Conservation (phyloP, 2,888 invertebrate species). For the Nomada fucata region DNA sequence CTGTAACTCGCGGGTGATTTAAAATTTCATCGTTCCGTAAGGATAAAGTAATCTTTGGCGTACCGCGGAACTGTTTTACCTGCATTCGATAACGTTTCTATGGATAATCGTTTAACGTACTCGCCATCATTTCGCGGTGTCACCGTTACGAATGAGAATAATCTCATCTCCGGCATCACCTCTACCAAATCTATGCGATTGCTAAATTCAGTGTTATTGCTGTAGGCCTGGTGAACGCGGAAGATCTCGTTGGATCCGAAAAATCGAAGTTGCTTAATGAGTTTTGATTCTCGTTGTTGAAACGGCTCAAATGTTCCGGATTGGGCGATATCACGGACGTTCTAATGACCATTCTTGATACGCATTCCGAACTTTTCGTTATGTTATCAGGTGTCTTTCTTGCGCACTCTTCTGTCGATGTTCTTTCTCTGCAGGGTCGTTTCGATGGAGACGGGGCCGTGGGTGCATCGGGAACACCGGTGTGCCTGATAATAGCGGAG, state of each 20-base stretch:
- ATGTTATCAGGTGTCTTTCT: conserved; percentile 24
- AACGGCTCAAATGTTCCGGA: conserved; percentile 83
- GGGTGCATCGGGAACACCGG: conserved; percentile 62
- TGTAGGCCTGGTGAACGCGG: conserved; percentile 78
- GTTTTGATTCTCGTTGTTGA: conserved; percentile 66
- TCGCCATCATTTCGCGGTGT: not conserved
- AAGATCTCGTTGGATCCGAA: conserved; percentile 71
- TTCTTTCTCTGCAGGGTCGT: conserved; percentile 65
- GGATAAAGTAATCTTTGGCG: conserved; percentile 36
- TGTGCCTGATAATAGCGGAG: conserved; percentile 78
- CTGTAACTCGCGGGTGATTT: not conserved
- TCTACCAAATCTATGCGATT: conserved; percentile 70
- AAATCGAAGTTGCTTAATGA: conserved; percentile 61
- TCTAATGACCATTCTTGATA: conserved; percentile 84
- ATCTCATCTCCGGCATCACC: not conserved
- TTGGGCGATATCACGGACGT: conserved; percentile 86
- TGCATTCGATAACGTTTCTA: conserved; percentile 17
- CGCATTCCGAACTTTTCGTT: conserved; percentile 66
- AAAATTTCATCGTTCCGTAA: not conserved
- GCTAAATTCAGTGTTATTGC: conserved; percentile 78
- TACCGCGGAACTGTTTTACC: conserved; percentile 17
- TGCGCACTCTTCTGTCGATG: conserved; percentile 39
- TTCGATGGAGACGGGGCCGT: conserved; percentile 44
- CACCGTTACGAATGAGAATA: not conserved
- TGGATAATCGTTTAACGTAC: conserved; percentile 10